A percentile compares a stretch with the other conserved stretches of the same genome.
Conservation (phyloP, 2,888 invertebrate species). For the Toxonevra muliebris region DNA sequence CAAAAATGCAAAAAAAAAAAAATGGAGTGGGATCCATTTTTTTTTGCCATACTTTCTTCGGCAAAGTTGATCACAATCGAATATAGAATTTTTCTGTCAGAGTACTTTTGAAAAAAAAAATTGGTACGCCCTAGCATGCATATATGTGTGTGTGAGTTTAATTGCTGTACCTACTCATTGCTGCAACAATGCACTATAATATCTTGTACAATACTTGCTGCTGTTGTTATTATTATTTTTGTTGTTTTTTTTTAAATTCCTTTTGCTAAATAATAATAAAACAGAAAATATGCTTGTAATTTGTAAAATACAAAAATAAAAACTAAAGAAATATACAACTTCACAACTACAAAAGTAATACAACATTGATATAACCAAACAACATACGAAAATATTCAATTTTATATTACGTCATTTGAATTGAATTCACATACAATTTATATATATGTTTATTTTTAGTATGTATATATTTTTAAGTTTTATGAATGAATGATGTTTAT, state of each 20-base stretch:
- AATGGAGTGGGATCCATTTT: background rate
- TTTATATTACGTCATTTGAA: background rate
- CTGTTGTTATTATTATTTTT: constrained; percentile 6
- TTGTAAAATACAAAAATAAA: constrained; percentile 11
- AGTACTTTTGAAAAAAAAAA: no score
- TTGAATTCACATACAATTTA: no score
- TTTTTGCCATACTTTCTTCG: no score
- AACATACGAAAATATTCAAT: background rate
- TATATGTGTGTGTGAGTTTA: no score
- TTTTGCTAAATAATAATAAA: constrained; percentile 9
- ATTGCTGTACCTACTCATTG: background rate
- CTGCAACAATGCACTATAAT: background rate
- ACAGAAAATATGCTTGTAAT: constrained; percentile 12
- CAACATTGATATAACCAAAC: background rate
- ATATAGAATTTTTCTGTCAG: no score
- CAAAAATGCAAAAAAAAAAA: constrained; percentile 18
- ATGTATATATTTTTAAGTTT: no score
- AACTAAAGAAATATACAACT: constrained; percentile 1
- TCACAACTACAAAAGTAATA: background rate
- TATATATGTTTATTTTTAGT: no score
- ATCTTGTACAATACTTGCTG: background rate
- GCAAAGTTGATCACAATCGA: no score
- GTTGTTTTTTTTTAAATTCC: background rate
- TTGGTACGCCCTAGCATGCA: background rate
- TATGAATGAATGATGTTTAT: no score